A percentile compares a stretch with the other conserved stretches of the same genome.
Conservation (phyloP, 1,140 invertebrate genomes). For the Gonioctena quinquepunctata region DNA sequence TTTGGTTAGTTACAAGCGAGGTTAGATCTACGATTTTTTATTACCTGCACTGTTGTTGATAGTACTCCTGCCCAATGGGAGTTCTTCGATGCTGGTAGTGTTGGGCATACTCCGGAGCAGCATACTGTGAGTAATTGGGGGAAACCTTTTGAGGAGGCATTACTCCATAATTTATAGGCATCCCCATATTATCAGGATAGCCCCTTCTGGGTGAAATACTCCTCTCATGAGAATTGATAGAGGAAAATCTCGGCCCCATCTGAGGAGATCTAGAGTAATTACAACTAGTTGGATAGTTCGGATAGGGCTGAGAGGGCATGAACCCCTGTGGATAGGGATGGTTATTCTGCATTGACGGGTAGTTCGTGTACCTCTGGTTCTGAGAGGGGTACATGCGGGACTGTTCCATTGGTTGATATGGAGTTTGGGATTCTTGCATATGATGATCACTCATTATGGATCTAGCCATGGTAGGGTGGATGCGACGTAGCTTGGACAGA, state of each 20-base stretch:
- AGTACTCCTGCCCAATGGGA: slow-evolving; percentile 32
- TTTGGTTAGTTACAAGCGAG: too few relatives aligned
- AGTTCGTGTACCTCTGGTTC: slow-evolving; percentile 33
- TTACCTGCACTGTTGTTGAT: slow-evolving; percentile 35
- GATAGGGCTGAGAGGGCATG: slow-evolving; percentile 23
- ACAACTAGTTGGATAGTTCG: slow-evolving; percentile 31
- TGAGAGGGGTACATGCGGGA: slow-evolving; percentile 39
- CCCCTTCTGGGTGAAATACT: slow-evolving; percentile 38
- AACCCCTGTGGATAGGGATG: slow-evolving; percentile 11
- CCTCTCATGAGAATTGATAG: slow-evolving; percentile 25
- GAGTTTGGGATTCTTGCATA: slow-evolving; percentile 38
- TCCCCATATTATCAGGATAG: slow-evolving; percentile 29
- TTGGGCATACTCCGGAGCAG: slow-evolving; percentile 47
- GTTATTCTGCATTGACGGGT: slow-evolving; percentile 14
- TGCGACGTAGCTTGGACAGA: slow-evolving; percentile 41
- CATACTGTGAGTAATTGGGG: slow-evolving; percentile 33
- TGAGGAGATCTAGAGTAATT: slow-evolving; percentile 36
- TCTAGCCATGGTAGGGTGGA: slow-evolving; percentile 43
- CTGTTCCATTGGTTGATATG: slow-evolving; percentile 40
- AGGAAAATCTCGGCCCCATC: slow-evolving; percentile 22
- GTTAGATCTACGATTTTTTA: too few relatives aligned
- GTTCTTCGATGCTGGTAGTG: slow-evolving; percentile 49
- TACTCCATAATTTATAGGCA: slow-evolving; percentile 33
- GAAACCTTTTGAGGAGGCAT: slow-evolving; percentile 34
- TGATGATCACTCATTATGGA: slow-evolving; percentile 48